Evolutionary conservation across 2,888 invertebrate species (phyloP).

Genomic region (Dynastes tityus): DNA sequence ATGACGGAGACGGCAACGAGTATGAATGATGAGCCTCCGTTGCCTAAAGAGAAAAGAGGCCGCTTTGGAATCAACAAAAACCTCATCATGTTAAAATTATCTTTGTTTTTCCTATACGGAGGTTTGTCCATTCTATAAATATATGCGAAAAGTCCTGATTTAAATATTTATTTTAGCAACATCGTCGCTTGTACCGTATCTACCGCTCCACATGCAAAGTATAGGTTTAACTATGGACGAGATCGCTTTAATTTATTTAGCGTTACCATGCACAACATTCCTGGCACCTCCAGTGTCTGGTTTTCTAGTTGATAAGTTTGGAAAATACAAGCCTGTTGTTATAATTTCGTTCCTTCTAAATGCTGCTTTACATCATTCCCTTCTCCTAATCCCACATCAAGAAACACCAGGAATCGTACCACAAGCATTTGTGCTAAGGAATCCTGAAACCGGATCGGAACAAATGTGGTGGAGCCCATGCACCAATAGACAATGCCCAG

Average conservation of each 20-base stretch:
- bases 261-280: slow-evolving; percentile 89
- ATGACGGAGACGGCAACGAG: slow-evolving; percentile 50
- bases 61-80: slow-evolving; percentile 77
- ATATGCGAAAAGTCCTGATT: background rate
- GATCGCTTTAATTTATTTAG: slow-evolving; percentile 89
- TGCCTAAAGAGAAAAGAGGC: slow-evolving; percentile 37
- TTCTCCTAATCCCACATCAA: slow-evolving; percentile 85
- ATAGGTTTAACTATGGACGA: slow-evolving; percentile 90
- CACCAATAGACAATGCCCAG: slow-evolving; percentile 85
- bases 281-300: slow-evolving; percentile 89
- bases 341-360: slow-evolving; percentile 84
- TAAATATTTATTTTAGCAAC: slow-evolving; percentile 74
- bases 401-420: slow-evolving; percentile 85
- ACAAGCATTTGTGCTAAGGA: slow-evolving; percentile 83
- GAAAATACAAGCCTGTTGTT: slow-evolving; percentile 88
- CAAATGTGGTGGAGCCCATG: slow-evolving; percentile 92
- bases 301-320: slow-evolving; percentile 89
- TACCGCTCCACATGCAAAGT: slow-evolving; percentile 93
- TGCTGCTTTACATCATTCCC: slow-evolving; percentile 85
- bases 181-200: slow-evolving; percentile 87
- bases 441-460: slow-evolving; percentile 80
- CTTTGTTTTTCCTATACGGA: slow-evolving; percentile 88
- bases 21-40: slow-evolving; percentile 35
- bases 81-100: slow-evolving; percentile 86
- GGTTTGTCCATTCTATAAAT: slow-evolving; percentile 68